Conservation (phyloP, 2,113 vertebrate genomes). For the Seriola rivoliana region DNA sequence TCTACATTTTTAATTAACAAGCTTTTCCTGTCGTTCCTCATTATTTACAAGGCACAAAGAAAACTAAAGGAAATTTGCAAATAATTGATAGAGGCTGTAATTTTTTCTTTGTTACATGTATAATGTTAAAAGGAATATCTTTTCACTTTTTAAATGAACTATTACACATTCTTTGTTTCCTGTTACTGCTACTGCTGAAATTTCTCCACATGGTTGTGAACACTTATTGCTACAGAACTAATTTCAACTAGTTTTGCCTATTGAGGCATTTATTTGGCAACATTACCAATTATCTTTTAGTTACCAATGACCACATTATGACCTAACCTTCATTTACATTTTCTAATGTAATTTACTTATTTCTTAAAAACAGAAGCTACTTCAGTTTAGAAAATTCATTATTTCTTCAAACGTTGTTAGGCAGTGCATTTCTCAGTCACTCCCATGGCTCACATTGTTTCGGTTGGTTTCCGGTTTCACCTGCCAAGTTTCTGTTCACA, state of each 20-base stretch:
- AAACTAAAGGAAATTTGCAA: background rate
- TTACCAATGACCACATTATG: background rate
- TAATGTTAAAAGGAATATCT: background rate
- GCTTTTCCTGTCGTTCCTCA: too few relatives aligned
- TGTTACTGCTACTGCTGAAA: background rate
- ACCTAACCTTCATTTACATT: background rate
- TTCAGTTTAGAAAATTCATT: background rate
- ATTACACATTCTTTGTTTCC: background rate
- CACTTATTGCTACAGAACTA: background rate
- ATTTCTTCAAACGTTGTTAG: background rate
- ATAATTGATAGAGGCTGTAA: background rate
- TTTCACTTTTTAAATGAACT: background rate
- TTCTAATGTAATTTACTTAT: background rate
- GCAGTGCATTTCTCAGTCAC: background rate
- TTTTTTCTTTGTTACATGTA: background rate
- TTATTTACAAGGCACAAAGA: background rate
- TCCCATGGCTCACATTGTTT: background rate
- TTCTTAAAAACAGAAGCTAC: background rate
- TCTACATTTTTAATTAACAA: background rate
- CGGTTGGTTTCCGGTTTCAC: background rate
- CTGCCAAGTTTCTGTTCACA: constrained; percentile 2
- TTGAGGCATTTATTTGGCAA: background rate
- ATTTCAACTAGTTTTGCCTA: background rate
- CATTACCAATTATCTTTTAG: background rate
- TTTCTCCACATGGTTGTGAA: background rate